Percentiles rank a stretch among this genome's conserved stretches.
These are phyloP conservation scores for Marronus borbonicus DNA, from an alignment of 2,888 invertebrate genomes.

Conservation along the genomic window DNA sequence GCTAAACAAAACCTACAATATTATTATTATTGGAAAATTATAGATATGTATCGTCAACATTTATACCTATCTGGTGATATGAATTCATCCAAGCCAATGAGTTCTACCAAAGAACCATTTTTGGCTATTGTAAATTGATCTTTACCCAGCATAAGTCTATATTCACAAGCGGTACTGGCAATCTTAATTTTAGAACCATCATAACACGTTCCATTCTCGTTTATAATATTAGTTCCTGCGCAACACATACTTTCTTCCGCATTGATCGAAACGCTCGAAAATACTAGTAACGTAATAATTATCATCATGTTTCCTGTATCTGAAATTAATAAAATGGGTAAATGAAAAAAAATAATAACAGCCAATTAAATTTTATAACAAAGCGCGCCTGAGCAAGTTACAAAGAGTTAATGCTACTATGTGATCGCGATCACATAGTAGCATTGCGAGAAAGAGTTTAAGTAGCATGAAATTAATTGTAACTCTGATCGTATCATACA, in stretches of 20 bases:
- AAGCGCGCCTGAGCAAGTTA: neutral
- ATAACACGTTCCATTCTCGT: conserved; percentile 30
- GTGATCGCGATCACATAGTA: too few relatives aligned
- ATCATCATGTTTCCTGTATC: neutral
- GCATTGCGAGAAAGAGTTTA: too few relatives aligned
- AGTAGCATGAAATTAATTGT: too few relatives aligned
- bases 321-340: too few relatives aligned
- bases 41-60: neutral
- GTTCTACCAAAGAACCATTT: conserved; percentile 35
- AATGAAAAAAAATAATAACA: neutral
- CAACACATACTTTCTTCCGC: conserved; percentile 19
- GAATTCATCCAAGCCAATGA: conserved; percentile 20
- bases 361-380: neutral
- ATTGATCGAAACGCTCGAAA: neutral
- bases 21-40: neutral
- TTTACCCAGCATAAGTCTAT: conserved; percentile 26
- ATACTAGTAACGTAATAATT: neutral
- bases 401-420: too few relatives aligned
- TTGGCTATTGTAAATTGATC: conserved; percentile 36
- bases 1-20: conserved; percentile 66
- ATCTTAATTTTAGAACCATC: conserved; percentile 39
- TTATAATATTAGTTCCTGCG: conserved; percentile 7
- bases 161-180: conserved; percentile 8
- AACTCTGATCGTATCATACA: too few relatives aligned
- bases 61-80: conserved; percentile 25